These are phyloP conservation scores for Stegana nigrithorax DNA, from an alignment of 2,888 invertebrate species.

Conservation along the genomic window DNA sequence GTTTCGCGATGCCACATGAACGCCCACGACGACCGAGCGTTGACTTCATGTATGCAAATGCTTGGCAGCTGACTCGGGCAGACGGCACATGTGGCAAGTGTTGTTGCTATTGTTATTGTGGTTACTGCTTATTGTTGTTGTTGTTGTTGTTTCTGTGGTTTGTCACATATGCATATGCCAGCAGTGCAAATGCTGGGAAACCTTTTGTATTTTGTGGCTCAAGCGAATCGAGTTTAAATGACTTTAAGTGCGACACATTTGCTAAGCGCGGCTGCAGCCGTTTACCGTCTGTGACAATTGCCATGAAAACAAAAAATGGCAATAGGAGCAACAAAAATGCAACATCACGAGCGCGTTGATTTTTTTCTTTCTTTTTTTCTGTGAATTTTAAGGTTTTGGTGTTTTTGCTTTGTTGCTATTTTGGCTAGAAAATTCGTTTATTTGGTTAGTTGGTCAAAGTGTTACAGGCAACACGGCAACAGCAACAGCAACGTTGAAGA, in stretches of 20 bases:
- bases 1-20: background rate
- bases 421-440: constrained; percentile 53
- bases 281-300: constrained; percentile 46
- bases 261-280: constrained; percentile 35
- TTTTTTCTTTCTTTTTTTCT: constrained; percentile 25
- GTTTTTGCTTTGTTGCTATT: constrained; percentile 30
- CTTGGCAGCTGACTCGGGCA: background rate
- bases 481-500: background rate
- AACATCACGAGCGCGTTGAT: constrained; percentile 56
- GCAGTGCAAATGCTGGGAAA: background rate
- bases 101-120: too few species aligned
- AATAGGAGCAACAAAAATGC: constrained; percentile 28
- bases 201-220: too few species aligned
- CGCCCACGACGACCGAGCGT: background rate
- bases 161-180: too few species aligned
- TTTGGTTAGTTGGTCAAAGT: constrained; percentile 58
- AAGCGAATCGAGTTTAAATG: constrained; percentile 44
- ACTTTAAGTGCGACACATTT: constrained; percentile 61
- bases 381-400: constrained; percentile 29
- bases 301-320: constrained; percentile 28
- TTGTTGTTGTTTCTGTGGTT: too few species aligned
- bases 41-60: too few species aligned
- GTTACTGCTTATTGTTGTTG: too few species aligned
- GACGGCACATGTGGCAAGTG: too few species aligned
- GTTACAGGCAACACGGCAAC: too few species aligned